A percentile compares a stretch with the other conserved stretches of the same genome.
Conservation (phyloP, 64 coral and sea anemone genomes). For the Porites lutea region DNA sequence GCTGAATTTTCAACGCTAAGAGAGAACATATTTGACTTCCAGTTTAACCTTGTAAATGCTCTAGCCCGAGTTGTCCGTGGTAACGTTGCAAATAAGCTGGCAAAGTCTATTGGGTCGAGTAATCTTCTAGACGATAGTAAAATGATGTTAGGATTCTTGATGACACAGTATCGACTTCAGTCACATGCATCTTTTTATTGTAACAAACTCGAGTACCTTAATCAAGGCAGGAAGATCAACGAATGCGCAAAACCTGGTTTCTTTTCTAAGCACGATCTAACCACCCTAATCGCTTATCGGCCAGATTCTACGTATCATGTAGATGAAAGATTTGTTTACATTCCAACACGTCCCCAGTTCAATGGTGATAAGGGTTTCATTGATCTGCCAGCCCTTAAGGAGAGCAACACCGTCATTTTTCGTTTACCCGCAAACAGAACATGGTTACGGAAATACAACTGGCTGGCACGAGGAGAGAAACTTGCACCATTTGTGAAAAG, state of each 20-base stretch:
- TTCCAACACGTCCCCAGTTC: conserved; percentile 44
- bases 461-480: conserved; percentile 31
- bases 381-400: conserved; percentile 48
- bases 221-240: conserved; percentile 29
- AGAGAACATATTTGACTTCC: conserved; percentile 75
- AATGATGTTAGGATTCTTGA: conserved; percentile 52
- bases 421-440: conserved; percentile 27
- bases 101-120: conserved; percentile 16
- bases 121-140: conserved; percentile 33
- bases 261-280: neutral
- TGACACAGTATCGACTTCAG: conserved; percentile 51
- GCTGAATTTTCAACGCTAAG: conserved; percentile 55
- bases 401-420: conserved; percentile 43
- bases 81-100: conserved; percentile 47
- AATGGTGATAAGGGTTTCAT: conserved; percentile 36
- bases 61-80: conserved; percentile 46
- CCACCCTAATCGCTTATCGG: conserved; percentile 15
- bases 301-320: neutral
- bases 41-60: conserved; percentile 72
- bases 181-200: conserved; percentile 42
- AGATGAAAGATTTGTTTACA: conserved; percentile 50
- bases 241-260: neutral
- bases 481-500: conserved; percentile 56
- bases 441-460: conserved; percentile 58
- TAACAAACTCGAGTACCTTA: conserved; percentile 45